These are phyloP conservation scores for Antheraea pernyi DNA, from an alignment of 1,140 invertebrate species.

Conservation along the genomic window DNA sequence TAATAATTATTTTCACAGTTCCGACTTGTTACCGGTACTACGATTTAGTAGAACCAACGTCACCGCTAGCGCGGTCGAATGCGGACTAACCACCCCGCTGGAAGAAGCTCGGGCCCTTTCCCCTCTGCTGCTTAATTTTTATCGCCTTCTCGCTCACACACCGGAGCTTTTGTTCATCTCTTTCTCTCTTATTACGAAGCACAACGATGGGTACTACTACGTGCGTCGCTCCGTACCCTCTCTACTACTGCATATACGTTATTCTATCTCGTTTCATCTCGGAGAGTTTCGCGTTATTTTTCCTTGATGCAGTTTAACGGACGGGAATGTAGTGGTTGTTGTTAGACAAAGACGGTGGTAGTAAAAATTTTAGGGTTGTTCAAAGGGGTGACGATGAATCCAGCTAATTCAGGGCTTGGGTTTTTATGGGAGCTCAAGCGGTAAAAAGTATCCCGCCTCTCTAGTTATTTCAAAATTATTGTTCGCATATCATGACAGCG, in stretches of 20 bases:
- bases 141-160: slow-evolving; percentile 54
- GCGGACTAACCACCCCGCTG: slow-evolving; percentile 76
- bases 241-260: slow-evolving; percentile 78
- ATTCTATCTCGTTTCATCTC: slow-evolving; percentile 78
- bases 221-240: slow-evolving; percentile 71
- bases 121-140: slow-evolving; percentile 77
- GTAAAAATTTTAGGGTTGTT: slow-evolving; percentile 77
- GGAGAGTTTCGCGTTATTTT: slow-evolving; percentile 74
- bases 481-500: slow-evolving; percentile 66
- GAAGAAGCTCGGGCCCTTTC: slow-evolving; percentile 74
- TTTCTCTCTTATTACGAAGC: slow-evolving; percentile 51
- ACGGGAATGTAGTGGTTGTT: slow-evolving; percentile 76
- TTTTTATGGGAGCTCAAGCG: slow-evolving; percentile 74
- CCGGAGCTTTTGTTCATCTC: slow-evolving; percentile 59
- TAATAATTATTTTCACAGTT: slow-evolving; percentile 67
- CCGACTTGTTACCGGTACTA: slow-evolving; percentile 51
- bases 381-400: slow-evolving; percentile 78
- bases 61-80: slow-evolving; percentile 65
- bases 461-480: slow-evolving; percentile 77
- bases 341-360: slow-evolving; percentile 78
- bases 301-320: slow-evolving; percentile 78
- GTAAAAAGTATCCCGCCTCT: slow-evolving; percentile 78
- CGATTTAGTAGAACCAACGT: slow-evolving; percentile 43
- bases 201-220: slow-evolving; percentile 67
- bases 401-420: slow-evolving; percentile 76